These are phyloP conservation scores for Campoplex capitator DNA, from an alignment of 2,888 invertebrate species.

Conservation along the genomic window DNA sequence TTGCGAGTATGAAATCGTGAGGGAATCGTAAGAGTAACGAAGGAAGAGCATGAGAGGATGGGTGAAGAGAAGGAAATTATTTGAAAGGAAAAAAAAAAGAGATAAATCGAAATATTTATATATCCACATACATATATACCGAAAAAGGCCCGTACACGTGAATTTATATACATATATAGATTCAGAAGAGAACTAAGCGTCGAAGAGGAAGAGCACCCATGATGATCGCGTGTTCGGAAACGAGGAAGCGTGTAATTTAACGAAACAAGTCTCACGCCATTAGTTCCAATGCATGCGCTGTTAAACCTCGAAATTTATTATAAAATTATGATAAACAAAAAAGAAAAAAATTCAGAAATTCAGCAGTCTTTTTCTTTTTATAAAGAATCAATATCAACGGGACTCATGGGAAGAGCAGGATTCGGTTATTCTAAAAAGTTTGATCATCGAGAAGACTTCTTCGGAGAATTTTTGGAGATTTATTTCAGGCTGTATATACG, in stretches of 20 bases:
- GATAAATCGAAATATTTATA: conserved; percentile 11
- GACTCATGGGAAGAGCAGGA: not conserved
- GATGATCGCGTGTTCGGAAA: conserved; percentile 50
- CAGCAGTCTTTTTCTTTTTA: not conserved
- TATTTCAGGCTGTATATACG: conserved; percentile 9
- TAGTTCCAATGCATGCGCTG: not conserved
- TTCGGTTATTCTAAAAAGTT: not conserved
- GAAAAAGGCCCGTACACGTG: not conserved
- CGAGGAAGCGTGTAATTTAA: conserved; percentile 46
- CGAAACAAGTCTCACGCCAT: conserved; percentile 14
- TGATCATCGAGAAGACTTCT: not conserved
- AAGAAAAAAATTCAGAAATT: not conserved
- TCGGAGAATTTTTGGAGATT: conserved; percentile 3
- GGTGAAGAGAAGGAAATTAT: conserved; percentile 21
- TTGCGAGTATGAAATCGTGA: conserved; percentile 37
- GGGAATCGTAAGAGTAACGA: conserved; percentile 41
- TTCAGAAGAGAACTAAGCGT: not conserved
- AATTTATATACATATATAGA: not conserved
- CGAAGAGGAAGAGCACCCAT: conserved; percentile 35
- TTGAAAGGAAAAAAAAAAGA: conserved; percentile 15
- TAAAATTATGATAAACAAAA: not conserved
- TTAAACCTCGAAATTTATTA: conserved; percentile 13
- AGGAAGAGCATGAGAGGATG: conserved; percentile 20
- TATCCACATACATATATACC: conserved; percentile 1
- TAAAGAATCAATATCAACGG: not conserved